These are phyloP conservation scores for Drosophila guanche DNA, from an alignment of 1,140 invertebrate species.

Conservation along the genomic window DNA sequence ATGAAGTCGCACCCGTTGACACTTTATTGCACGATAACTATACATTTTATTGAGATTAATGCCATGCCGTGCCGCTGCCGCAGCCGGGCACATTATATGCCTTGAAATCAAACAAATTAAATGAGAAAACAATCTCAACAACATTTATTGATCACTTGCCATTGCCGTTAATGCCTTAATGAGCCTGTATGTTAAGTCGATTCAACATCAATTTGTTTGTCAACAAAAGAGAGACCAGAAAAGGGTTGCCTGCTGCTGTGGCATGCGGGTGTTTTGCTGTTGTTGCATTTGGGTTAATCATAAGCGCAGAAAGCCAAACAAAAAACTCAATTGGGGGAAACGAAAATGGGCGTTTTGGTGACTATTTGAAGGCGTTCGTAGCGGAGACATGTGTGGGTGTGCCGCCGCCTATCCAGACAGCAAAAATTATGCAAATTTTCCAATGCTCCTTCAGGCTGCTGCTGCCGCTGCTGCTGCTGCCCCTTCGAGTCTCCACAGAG, in stretches of 20 bases:
- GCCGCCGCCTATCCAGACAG: slow-evolving; percentile 29
- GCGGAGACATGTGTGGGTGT: slow-evolving; percentile 40
- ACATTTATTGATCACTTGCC: slow-evolving; percentile 70
- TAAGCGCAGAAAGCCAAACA: slow-evolving; percentile 3
- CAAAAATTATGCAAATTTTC: slow-evolving; percentile 70
- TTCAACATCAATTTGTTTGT: slow-evolving; percentile 74
- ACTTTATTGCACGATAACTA: slow-evolving; percentile 80
- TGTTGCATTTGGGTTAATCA: not conserved
- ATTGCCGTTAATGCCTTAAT: slow-evolving; percentile 40
- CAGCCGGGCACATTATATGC: slow-evolving; percentile 40
- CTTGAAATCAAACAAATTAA: slow-evolving; percentile 78
- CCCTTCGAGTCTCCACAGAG: no score
- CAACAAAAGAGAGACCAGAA: slow-evolving; percentile 48
- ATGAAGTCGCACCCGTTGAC: slow-evolving; percentile 58
- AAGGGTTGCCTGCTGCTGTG: slow-evolving; percentile 3
- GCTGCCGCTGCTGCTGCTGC: no score
- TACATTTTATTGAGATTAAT: slow-evolving; percentile 81
- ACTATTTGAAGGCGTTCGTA: no score
- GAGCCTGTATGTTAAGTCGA: slow-evolving; percentile 46
- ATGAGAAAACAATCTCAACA: slow-evolving; percentile 65
- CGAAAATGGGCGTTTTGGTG: not conserved
- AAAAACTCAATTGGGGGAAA: slow-evolving; percentile 12
- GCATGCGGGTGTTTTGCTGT: slow-evolving; percentile 34
- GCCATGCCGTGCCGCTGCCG: slow-evolving; percentile 30
- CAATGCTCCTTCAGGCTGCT: no score